Percentiles rank a stretch among this genome's conserved stretches.
These are phyloP conservation scores for Amiota minor DNA, from an alignment of 2,888 invertebrate species.

Conservation along the genomic window DNA sequence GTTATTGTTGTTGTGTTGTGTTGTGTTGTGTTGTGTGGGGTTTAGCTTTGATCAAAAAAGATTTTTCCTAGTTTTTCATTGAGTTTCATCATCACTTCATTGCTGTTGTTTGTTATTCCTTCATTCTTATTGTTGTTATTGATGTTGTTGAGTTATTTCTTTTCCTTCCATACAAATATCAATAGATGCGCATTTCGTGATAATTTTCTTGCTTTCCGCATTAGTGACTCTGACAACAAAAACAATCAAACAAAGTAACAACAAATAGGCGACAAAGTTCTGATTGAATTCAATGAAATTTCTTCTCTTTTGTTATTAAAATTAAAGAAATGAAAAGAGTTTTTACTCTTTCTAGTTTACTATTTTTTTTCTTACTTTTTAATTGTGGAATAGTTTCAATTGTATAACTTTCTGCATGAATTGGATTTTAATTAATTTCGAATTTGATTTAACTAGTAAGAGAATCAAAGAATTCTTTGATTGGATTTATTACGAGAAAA, in stretches of 20 bases:
- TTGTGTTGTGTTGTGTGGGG: too few species aligned
- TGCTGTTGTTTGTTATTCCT: neutral
- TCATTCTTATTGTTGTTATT: neutral
- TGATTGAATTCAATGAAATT: neutral
- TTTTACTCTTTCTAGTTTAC: neutral
- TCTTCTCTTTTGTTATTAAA: neutral
- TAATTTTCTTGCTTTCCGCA: constrained; percentile 56
- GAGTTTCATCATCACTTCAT: too few species aligned
- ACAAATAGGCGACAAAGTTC: neutral
- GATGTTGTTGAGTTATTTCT: constrained; percentile 32
- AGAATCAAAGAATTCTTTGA: too few species aligned
- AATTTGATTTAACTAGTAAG: too few species aligned
- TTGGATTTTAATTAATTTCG: constrained; percentile 13
- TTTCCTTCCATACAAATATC: constrained; percentile 37
- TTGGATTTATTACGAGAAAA: too few species aligned
- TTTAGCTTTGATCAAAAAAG: too few species aligned
- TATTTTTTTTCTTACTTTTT: too few species aligned
- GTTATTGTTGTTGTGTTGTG: too few species aligned
- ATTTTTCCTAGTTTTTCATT: too few species aligned
- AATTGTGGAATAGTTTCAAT: too few species aligned
- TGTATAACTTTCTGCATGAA: neutral
- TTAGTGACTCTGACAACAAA: constrained; percentile 42
- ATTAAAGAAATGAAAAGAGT: neutral
- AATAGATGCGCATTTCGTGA: constrained; percentile 56
- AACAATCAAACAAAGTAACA: neutral